Evolutionary conservation across 2,888 invertebrate species (phyloP).

Genomic region (Hipparchia semele): DNA sequence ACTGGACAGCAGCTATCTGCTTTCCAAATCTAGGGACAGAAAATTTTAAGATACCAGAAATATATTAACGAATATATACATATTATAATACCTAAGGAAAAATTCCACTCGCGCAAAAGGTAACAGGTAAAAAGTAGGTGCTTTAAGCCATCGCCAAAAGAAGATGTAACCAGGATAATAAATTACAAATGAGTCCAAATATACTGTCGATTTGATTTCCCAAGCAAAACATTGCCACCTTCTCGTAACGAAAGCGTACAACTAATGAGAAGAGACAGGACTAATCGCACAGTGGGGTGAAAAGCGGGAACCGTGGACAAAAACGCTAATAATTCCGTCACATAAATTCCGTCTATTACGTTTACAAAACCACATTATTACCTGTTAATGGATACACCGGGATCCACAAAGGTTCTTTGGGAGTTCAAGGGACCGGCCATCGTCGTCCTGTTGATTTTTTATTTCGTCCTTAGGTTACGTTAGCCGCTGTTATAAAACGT

Average conservation of each 20-base stretch:
- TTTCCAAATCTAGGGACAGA: too few relatives aligned
- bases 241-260: slow-evolving; percentile 21
- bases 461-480: slow-evolving; percentile 7
- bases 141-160: slow-evolving; percentile 9
- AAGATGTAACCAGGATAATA: slow-evolving; percentile 10
- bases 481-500: slow-evolving; percentile 8
- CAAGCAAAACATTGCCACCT: slow-evolving; percentile 38
- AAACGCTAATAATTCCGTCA: slow-evolving; percentile 35
- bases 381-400: slow-evolving; percentile 59
- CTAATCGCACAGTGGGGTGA: slow-evolving; percentile 28
- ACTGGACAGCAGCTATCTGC: too few relatives aligned
- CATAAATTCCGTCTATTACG: slow-evolving; percentile 40
- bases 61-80: too few relatives aligned
- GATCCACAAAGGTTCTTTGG: slow-evolving; percentile 51
- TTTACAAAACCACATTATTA: slow-evolving; percentile 59
- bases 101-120: neutral
- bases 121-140: neutral
- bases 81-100: neutral
- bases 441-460: slow-evolving; percentile 36
- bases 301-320: slow-evolving; percentile 22
- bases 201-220: slow-evolving; percentile 9
- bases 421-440: slow-evolving; percentile 30
- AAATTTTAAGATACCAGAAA: too few relatives aligned
- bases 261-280: slow-evolving; percentile 30
- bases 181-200: slow-evolving; percentile 7